These are phyloP conservation scores for Loxodonta africana DNA, from an alignment of 2,113 vertebrate genomes.

Conservation along the genomic window DNA sequence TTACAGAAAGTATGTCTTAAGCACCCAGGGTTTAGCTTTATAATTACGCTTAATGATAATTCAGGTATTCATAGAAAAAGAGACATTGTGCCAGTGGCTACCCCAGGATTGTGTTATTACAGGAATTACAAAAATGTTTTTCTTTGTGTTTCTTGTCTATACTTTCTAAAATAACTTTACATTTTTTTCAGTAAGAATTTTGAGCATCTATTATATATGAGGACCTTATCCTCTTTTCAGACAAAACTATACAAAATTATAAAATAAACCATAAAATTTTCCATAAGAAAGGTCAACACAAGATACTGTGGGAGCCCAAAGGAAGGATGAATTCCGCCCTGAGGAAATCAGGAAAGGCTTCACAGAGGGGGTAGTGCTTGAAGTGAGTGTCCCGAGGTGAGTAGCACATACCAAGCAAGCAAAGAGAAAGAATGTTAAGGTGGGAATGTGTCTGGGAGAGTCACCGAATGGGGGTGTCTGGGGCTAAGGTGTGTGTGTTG, in stretches of 20 bases:
- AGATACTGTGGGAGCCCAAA: neutral
- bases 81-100: neutral
- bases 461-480: neutral
- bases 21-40: conserved; percentile 31
- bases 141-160: conserved; percentile 39
- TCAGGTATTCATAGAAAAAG: conserved; percentile 63
- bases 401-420: neutral
- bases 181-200: neutral
- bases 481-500: neutral
- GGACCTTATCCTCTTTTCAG: conserved; percentile 17
- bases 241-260: neutral
- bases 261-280: neutral
- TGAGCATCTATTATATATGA: neutral
- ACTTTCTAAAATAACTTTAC: conserved; percentile 25
- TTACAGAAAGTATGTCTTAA: conserved; percentile 57
- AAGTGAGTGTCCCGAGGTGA: neutral
- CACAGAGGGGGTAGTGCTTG: neutral
- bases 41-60: conserved; percentile 71
- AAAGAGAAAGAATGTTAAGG: neutral
- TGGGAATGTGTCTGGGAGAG: neutral
- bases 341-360: neutral
- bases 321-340: neutral
- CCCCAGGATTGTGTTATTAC: neutral
- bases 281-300: conserved; percentile 5
- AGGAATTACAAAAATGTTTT: neutral